Conservation (phyloP, 2,113 vertebrate species). For the Pachycephala philippinensis region DNA sequence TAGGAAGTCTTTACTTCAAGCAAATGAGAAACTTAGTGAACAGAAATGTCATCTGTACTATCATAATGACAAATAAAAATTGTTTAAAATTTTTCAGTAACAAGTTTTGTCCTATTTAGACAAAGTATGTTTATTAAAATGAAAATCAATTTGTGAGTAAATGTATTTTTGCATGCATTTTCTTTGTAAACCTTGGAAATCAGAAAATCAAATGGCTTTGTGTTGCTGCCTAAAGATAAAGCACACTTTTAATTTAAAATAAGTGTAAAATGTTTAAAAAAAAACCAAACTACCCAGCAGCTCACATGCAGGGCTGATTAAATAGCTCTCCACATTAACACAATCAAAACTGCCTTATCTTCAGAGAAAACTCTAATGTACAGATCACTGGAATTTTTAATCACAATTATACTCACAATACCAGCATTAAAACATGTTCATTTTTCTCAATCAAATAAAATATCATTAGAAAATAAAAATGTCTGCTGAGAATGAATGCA, state of each 20-base stretch:
- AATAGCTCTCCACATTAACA: background rate
- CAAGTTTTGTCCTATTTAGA: background rate
- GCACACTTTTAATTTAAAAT: background rate
- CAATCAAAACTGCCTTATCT: background rate
- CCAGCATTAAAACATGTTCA: background rate
- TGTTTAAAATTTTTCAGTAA: background rate
- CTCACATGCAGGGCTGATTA: background rate
- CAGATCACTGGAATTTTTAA: background rate
- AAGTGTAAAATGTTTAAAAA: background rate
- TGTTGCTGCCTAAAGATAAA: background rate
- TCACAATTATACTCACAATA: background rate
- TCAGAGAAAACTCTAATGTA: background rate
- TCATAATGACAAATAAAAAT: background rate
- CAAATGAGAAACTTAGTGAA: background rate
- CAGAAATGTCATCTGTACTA: background rate
- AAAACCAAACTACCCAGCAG: background rate
- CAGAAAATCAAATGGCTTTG: background rate
- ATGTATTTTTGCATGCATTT: background rate
- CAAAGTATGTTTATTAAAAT: background rate
- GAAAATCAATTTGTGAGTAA: background rate
- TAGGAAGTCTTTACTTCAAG: background rate
- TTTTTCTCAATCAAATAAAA: background rate
- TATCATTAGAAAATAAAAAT: background rate
- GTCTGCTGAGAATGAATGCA: background rate
- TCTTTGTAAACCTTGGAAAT: background rate